Conservation (phyloP, 2,113 vertebrate genomes). For the Telmatochromis bifrenatus region DNA sequence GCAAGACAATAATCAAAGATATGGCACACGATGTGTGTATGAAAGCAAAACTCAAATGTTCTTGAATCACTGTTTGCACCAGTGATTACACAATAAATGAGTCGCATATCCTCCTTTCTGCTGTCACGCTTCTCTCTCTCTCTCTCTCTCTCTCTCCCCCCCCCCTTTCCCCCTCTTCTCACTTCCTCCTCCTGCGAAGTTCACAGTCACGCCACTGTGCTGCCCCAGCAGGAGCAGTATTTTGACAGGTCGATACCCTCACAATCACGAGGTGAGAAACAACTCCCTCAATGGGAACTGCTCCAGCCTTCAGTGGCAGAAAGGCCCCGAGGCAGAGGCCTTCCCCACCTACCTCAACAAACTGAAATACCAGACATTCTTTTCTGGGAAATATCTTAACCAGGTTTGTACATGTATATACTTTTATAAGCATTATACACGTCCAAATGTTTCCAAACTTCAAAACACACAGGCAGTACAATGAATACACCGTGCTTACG, state of each 20-base stretch:
- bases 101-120: neutral
- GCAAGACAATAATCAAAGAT: neutral
- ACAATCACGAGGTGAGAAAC: conserved; percentile 76
- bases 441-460: neutral
- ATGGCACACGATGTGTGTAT: neutral
- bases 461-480: neutral
- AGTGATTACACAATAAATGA: neutral
- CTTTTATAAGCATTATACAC: neutral
- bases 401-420: conserved; percentile 50
- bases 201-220: conserved; percentile 71
- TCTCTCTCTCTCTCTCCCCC: neutral
- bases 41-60: neutral
- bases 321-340: conserved; percentile 49
- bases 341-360: conserved; percentile 73
- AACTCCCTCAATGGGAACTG: conserved; percentile 75
- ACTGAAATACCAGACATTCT: conserved; percentile 73
- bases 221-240: conserved; percentile 77
- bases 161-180: neutral
- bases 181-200: conserved; percentile 39
- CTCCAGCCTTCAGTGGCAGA: conserved; percentile 71
- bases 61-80: neutral
- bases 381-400: conserved; percentile 75
- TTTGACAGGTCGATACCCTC: conserved; percentile 71
- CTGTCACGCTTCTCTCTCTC: neutral
- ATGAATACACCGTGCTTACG: neutral